Conservation (phyloP, 2,888 invertebrate genomes). For the Lissonota sp. region DNA sequence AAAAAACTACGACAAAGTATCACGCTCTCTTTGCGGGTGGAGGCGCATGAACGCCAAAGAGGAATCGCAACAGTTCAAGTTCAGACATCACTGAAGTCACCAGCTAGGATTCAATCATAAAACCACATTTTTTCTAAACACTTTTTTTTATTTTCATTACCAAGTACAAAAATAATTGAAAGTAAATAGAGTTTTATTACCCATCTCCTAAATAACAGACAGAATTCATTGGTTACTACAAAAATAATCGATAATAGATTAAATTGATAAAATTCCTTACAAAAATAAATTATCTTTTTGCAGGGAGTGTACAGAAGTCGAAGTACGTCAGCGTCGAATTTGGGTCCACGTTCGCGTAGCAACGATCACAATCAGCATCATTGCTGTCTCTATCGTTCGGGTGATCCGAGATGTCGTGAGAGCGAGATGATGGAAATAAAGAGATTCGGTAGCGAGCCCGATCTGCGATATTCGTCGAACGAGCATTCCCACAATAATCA, state of each 20-base stretch:
- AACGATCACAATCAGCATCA: conserved; percentile 65
- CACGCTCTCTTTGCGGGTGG: conserved; percentile 55
- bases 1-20: conserved; percentile 47
- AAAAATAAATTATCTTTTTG: conserved; percentile 40
- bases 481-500: conserved; percentile 57
- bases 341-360: conserved; percentile 69
- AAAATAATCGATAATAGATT: neutral
- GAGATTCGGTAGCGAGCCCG: conserved; percentile 91
- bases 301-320: conserved; percentile 75
- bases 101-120: neutral
- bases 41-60: conserved; percentile 30
- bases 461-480: conserved; percentile 84
- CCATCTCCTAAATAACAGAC: too few relatives aligned
- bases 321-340: conserved; percentile 75
- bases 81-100: conserved; percentile 22
- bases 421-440: conserved; percentile 83
- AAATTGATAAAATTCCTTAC: neutral
- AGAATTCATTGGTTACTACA: too few relatives aligned
- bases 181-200: too few relatives aligned
- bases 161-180: too few relatives aligned
- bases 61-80: conserved; percentile 35
- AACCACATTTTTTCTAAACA: too few relatives aligned
- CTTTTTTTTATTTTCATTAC: too few relatives aligned
- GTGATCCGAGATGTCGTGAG: conserved; percentile 77
- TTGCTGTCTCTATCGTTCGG: conserved; percentile 69